These are phyloP conservation scores for Achroia grisella DNA, from an alignment of 1,140 invertebrate species.

Conservation along the genomic window DNA sequence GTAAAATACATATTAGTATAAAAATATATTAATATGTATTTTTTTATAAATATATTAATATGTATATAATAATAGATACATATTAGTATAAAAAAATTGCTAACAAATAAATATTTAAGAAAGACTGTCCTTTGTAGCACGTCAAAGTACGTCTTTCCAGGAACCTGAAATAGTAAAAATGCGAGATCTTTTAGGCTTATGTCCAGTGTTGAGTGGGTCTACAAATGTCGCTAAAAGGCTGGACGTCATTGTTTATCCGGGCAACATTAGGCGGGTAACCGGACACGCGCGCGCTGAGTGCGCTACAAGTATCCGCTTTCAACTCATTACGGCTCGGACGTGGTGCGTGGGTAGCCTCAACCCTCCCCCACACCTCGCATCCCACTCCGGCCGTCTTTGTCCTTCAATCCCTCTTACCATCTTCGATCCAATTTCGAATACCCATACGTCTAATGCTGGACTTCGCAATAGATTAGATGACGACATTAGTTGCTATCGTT, in stretches of 20 bases:
- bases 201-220: constrained; percentile 67
- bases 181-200: constrained; percentile 66
- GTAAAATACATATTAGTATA: too few species aligned
- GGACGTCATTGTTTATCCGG: constrained; percentile 72
- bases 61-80: too few species aligned
- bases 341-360: constrained; percentile 56
- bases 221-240: constrained; percentile 73
- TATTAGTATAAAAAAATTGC: too few species aligned
- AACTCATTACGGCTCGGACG: constrained; percentile 70
- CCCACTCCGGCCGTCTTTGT: constrained; percentile 50
- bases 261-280: constrained; percentile 71
- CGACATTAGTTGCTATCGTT: constrained; percentile 13
- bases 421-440: constrained; percentile 63
- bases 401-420: constrained; percentile 64
- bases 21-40: too few species aligned
- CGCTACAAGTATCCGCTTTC: constrained; percentile 73
- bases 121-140: background rate
- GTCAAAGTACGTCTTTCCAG: constrained; percentile 8
- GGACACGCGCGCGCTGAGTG: constrained; percentile 69
- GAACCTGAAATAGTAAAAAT: constrained; percentile 57
- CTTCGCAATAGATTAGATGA: constrained; percentile 34
- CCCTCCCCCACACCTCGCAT: constrained; percentile 18
- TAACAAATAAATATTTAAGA: too few species aligned
- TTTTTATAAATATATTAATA: too few species aligned
- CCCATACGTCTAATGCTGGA: constrained; percentile 46